Percentiles rank a stretch among this genome's conserved stretches.
These are phyloP conservation scores for Pilophorus perplexus DNA, from an alignment of 2,888 invertebrate genomes.

Conservation along the genomic window DNA sequence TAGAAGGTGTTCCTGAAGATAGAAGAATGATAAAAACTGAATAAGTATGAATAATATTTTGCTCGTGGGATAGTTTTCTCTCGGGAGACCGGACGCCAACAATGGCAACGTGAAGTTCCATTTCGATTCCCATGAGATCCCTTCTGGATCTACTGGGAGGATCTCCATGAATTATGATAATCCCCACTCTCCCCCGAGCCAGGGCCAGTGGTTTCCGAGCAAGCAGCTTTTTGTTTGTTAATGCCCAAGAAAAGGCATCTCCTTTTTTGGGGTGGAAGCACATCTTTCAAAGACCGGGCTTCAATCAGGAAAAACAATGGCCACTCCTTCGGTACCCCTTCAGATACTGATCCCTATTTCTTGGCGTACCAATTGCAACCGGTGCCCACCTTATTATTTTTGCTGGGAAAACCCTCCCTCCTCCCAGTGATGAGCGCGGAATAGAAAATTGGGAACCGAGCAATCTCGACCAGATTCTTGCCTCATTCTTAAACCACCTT, in stretches of 20 bases:
- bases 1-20: too few relatives aligned
- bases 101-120: constrained; percentile 27
- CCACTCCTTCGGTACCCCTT: background rate
- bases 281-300: background rate
- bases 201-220: background rate
- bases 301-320: constrained; percentile 35
- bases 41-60: too few relatives aligned
- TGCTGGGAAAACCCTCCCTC: constrained; percentile 1
- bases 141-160: constrained; percentile 10
- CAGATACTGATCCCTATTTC: too few relatives aligned
- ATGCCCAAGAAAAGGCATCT: constrained; percentile 6
- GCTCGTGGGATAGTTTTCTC: too few relatives aligned
- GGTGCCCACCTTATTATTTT: constrained; percentile 17
- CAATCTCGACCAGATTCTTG: too few relatives aligned
- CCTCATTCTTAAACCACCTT: too few relatives aligned
- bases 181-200: background rate
- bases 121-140: constrained; percentile 37
- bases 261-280: background rate
- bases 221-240: constrained; percentile 24
- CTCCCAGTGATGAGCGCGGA: too few relatives aligned
- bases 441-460: too few relatives aligned
- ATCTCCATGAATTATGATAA: constrained; percentile 40
- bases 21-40: too few relatives aligned
- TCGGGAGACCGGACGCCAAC: background rate
- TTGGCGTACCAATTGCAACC: background rate